Evolutionary conservation across 2,113 vertebrate species (phyloP), one percentile per base, ranked within the genome.

Genomic region (Pleuronectes platessa): DNA sequence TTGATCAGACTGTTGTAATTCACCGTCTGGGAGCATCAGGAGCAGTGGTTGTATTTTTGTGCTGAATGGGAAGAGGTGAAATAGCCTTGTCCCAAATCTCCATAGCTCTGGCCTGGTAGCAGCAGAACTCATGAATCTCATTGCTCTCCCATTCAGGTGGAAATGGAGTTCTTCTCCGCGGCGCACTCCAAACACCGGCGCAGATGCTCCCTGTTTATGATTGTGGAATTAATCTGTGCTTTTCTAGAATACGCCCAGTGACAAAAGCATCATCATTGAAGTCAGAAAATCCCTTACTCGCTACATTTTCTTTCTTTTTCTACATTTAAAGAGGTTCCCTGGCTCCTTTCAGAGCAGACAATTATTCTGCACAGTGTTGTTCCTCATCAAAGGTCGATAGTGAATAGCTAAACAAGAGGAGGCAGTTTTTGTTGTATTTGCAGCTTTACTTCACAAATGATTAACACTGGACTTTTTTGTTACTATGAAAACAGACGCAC

Each of bases 81-180:
- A 82, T 85, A 74, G 79, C 71, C 78, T 74, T 45, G 82, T 79
- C 84, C 79, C 81, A 83, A 76, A 88, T 88, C 88, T 91, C 86
- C 86, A 85, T 81, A 83, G 85, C 77, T 68, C 7, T 83, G 87
- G 78, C 86, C 86, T 83, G 81, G 79, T 71, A 86, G 84, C 87
- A 77, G 78, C 27, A 80, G 83, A 90, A 86, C 90, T 90, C 88
- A 90, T 90, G 89, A 92, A 92, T 93, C 88, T 91, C 89, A 91
- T 88, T 92, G 88, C 88, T 79, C 88, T 55, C 27, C 75, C 65
- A 74, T 89, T 87, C 87, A 82, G 87, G 71, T 80, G 83, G 63
- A 91, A 89, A 91, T 89, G 70, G 75, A 89, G 74, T 88, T 86
- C 71, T 77, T 66, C 71, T 77, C 61, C 8, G 31, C 68, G 1